A percentile compares a stretch with the other conserved stretches of the same genome.
These are phyloP conservation scores for Nannospalax galili DNA, from an alignment of 2,113 vertebrate species.

Conservation along the genomic window DNA sequence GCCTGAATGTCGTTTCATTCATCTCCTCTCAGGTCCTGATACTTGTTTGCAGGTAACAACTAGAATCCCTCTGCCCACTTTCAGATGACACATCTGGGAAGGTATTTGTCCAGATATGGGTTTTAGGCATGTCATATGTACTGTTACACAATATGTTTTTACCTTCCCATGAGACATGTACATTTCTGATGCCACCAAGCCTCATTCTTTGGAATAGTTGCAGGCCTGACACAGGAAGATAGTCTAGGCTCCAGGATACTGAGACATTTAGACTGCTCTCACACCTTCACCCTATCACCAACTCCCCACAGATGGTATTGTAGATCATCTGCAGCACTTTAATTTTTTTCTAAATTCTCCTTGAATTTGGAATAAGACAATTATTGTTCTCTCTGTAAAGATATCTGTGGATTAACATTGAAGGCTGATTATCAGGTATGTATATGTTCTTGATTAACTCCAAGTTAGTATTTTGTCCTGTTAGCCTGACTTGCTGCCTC, in stretches of 20 bases:
- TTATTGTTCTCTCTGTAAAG: neutral
- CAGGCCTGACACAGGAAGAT: neutral
- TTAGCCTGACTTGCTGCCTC: neutral
- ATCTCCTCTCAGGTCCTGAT: neutral
- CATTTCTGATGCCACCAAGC: neutral
- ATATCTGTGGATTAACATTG: neutral
- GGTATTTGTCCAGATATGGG: neutral
- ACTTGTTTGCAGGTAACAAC: neutral
- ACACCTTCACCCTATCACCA: neutral
- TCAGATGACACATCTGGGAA: neutral
- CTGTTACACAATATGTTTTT: neutral
- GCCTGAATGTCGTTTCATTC: accelerated
- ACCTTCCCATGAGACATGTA: neutral
- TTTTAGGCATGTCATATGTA: neutral
- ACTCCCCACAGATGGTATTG: too few species aligned
- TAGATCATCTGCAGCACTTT: neutral
- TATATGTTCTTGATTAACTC: neutral
- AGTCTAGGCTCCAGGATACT: neutral
- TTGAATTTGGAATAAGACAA: neutral
- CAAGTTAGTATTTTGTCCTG: too few species aligned
- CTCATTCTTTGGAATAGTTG: neutral
- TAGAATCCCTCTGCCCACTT: neutral
- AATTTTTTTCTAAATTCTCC: neutral
- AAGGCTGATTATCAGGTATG: neutral
- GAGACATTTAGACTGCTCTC: neutral